Evolutionary conservation across 2,113 vertebrate genomes (phyloP).

Genomic region (Leptocoma aspasia): DNA sequence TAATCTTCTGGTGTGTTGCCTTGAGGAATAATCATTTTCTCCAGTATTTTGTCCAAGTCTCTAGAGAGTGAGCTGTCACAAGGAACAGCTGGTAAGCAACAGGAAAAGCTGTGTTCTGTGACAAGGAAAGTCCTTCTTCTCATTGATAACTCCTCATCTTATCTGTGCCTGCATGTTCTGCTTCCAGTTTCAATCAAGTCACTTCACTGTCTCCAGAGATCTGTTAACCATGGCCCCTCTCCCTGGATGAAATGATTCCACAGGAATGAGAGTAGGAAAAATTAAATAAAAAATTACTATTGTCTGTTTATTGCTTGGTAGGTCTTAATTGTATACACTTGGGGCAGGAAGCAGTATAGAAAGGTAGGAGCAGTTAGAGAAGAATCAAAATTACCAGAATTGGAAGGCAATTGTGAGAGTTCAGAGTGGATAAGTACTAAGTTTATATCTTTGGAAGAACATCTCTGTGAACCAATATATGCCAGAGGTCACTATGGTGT

Average conservation of each 20-base stretch:
- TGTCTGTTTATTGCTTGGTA: background rate
- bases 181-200: background rate
- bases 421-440: background rate
- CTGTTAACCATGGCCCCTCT: background rate
- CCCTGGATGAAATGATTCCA: background rate
- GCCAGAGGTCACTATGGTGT: fast-evolving
- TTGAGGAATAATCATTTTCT: background rate
- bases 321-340: background rate
- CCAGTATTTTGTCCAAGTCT: background rate
- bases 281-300: background rate
- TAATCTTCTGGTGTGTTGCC: background rate
- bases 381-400: background rate
- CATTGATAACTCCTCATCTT: background rate
- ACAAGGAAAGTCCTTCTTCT: background rate
- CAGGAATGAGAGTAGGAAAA: background rate
- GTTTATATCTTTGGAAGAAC: background rate
- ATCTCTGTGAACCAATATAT: background rate
- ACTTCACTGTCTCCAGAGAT: background rate
- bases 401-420: background rate
- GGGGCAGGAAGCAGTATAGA: background rate
- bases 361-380: background rate
- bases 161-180: background rate
- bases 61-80: background rate
- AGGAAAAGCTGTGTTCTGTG: background rate
- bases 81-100: background rate